Base-by-base conservation (phyloP, 2,888 invertebrate genomes). In the Tillus elongatus region DNA sequence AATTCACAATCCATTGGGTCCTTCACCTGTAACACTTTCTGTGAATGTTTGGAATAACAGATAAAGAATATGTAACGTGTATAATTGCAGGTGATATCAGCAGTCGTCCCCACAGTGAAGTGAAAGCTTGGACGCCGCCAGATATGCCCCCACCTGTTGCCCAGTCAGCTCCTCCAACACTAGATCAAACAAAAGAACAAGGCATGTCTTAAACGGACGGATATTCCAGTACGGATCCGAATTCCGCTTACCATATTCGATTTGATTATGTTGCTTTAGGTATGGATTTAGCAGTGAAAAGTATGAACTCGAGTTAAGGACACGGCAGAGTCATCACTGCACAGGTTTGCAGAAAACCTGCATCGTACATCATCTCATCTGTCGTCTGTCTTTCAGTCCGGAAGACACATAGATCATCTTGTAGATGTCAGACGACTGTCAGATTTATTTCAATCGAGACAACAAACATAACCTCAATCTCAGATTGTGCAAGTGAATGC, bases 81-180 rank as follows among this genome's bases (percentile, higher is more conserved):
- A n/a, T n/a, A n/a, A n/a, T n/a, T n/a, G n/a, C n/a, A 84, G 81
- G 82, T 68, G 86, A 86, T 64, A 75, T 75, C 64, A 75, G 80
- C 64, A 83, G 82, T 67, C 79, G 87, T 69, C 86, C 87, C 63
- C 86, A 85, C 71, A 87, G 87, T 71, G 88, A 88, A 73, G 81
- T 85, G 60, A 86, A 85, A 69, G 81, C 79, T 45, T 79, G 79
- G 70, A 77, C 75, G 44, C 76, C 78, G 30, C 73, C 77, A 46
- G 73, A 73, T 54, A 69, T 72, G 49, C 70, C 75, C 47, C 74
- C 74, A 37, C 75, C 76, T 48, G 74, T 77, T 43, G 77, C 78
- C 42, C 77, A 77, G 59, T 79, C 79, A 42, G 78, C 79, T 47
- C 78, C 79, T 36, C 78, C 79, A 43, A 74, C 77, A 60, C 66